phyloP scores from a whole-genome alignment of 2,113 vertebrate species.

The Phrynocephalus versicolor region DNA sequence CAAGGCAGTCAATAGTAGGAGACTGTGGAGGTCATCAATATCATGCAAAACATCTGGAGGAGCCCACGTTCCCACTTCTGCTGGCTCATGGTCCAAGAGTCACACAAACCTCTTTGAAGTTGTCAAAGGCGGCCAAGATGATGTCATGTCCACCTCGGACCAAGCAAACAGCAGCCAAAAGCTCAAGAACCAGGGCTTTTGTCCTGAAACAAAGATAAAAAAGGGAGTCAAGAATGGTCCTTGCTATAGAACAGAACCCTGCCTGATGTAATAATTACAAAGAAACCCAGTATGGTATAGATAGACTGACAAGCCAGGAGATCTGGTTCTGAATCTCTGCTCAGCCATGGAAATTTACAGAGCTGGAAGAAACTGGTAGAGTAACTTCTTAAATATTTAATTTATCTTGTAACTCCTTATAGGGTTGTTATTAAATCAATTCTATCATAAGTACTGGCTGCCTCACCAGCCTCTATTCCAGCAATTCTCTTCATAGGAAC shows the following conservation, averaged over 20 bases:
- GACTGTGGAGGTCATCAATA: no score
- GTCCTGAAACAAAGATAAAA: conserved; percentile 78
- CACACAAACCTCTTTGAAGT: conserved; percentile 88
- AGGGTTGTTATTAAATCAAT: background rate
- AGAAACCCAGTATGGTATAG: background rate
- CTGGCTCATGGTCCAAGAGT: background rate
- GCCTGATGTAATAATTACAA: background rate
- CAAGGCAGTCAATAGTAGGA: no score
- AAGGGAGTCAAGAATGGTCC: accelerated
- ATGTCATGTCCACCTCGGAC: conserved; percentile 95
- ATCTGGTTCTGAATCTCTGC: no score
- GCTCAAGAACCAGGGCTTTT: conserved; percentile 92
- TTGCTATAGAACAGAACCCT: background rate
- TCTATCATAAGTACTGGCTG: no score
- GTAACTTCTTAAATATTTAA: background rate
- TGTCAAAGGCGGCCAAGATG: conserved; percentile 89
- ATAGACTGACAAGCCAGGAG: background rate
- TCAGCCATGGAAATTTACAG: no score
- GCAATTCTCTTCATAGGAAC: background rate
- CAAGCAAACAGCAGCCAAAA: conserved; percentile 92
- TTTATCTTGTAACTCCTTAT: no score
- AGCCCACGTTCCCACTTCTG: no score
- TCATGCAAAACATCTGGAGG: no score
- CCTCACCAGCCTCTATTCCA: no score
- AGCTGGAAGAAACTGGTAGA: background rate